These are phyloP conservation scores for Sepioteuthis lessoniana DNA, from an alignment of 2,888 invertebrate species.

Conservation along the genomic window DNA sequence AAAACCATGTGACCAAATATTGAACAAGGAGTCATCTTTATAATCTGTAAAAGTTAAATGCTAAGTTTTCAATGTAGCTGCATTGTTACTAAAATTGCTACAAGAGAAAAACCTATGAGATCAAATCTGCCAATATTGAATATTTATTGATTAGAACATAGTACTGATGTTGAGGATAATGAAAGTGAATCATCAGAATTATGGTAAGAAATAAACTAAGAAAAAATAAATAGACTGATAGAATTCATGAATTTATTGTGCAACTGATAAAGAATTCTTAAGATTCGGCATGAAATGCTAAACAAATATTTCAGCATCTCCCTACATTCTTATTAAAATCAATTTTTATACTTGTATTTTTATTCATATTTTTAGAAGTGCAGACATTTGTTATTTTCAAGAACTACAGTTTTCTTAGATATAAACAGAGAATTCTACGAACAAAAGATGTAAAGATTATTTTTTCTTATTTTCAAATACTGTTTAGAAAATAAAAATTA, in stretches of 20 bases:
- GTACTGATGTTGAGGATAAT: neutral
- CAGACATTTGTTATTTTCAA: too few relatives aligned
- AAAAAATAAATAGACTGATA: neutral
- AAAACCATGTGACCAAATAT: neutral
- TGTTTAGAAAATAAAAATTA: too few relatives aligned
- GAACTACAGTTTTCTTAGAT: too few relatives aligned
- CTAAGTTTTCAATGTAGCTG: neutral
- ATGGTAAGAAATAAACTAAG: neutral
- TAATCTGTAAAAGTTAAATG: neutral
- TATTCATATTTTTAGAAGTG: too few relatives aligned
- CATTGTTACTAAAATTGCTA: conserved; percentile 7
- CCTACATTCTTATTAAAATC: too few relatives aligned
- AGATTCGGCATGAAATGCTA: too few relatives aligned
- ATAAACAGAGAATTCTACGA: too few relatives aligned
- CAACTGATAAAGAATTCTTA: neutral
- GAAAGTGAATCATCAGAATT: neutral
- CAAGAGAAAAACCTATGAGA: neutral
- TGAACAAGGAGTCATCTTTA: neutral
- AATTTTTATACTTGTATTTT: too few relatives aligned
- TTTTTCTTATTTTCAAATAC: too few relatives aligned
- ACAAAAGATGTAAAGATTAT: too few relatives aligned
- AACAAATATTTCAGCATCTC: too few relatives aligned
- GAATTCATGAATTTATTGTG: conserved; percentile 3
- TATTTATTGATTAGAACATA: neutral
- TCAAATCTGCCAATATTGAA: neutral